These are phyloP conservation scores for Rhinoderma darwinii DNA, from an alignment of 2,113 vertebrate species.

Conservation along the genomic window DNA sequence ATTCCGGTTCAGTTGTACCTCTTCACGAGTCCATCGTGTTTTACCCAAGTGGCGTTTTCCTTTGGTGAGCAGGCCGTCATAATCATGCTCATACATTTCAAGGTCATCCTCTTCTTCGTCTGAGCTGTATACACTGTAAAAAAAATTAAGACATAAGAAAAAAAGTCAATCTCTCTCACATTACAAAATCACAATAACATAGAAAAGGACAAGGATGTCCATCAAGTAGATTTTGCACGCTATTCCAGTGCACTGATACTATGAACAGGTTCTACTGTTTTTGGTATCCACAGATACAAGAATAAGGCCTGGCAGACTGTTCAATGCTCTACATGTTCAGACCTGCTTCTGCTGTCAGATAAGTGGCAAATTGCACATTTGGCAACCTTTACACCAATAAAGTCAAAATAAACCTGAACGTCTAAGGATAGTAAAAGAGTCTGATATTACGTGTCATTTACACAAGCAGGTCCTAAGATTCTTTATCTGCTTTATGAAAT, in stretches of 20 bases:
- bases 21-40: conserved; percentile 97
- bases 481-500: conserved; percentile 61
- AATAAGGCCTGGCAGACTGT: conserved; percentile 82
- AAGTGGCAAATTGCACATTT: conserved; percentile 79
- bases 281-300: conserved; percentile 98
- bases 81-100: conserved; percentile 96
- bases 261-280: conserved; percentile 96
- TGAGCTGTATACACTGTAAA: conserved; percentile 93
- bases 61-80: conserved; percentile 90
- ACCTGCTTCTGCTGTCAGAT: conserved; percentile 89
- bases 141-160: conserved; percentile 61
- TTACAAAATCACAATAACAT: conserved; percentile 1
- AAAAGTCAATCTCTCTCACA: conserved; percentile 64
- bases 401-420: conserved; percentile 72
- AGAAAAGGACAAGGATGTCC: conserved; percentile 62
- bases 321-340: conserved; percentile 84
- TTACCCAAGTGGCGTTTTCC: conserved; percentile 96
- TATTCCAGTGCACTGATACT: conserved; percentile 78
- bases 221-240: conserved; percentile 78
- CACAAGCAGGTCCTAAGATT: conserved; percentile 63
- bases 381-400: conserved; percentile 82
- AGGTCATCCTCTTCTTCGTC: conserved; percentile 97
- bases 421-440: conserved; percentile 75
- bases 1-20: conserved; percentile 75
- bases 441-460: conserved; percentile 72